phyloP scores from a whole-genome alignment of 1,140 invertebrate genomes.

The Macrotrachela quadricornifera region DNA sequence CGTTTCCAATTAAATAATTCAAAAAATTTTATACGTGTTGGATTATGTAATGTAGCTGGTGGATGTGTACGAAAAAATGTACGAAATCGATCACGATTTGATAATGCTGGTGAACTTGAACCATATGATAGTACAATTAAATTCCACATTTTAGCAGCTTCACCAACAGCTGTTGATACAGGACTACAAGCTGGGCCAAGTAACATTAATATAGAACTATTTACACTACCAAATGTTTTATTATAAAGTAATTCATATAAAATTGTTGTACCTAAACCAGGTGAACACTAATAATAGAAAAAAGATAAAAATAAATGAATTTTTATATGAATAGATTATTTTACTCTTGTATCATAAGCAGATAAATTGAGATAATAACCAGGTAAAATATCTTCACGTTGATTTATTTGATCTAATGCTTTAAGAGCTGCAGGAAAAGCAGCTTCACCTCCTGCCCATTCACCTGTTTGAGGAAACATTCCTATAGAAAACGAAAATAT shows the following conservation, averaged over 20 bases:
- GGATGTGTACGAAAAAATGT: constrained; percentile 96
- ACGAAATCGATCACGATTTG: constrained; percentile 81
- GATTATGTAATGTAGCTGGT: constrained; percentile 95
- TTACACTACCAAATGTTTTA: constrained; percentile 21
- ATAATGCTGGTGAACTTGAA: constrained; percentile 88
- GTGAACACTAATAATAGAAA: constrained; percentile 61
- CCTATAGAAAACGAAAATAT: no score
- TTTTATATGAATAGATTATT: constrained; percentile 2
- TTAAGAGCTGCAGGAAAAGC: constrained; percentile 60
- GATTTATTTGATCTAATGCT: constrained; percentile 86
- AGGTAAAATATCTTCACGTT: constrained; percentile 58
- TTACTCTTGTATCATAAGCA: constrained; percentile 90
- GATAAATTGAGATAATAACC: constrained; percentile 73
- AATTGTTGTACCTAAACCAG: constrained; percentile 80
- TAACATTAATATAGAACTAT: constrained; percentile 59
- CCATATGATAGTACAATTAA: constrained; percentile 96
- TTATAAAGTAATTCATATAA: constrained; percentile 97
- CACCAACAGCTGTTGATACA: constrained; percentile 94
- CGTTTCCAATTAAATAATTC: constrained; percentile 87
- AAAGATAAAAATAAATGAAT: background rate
- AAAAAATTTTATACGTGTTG: constrained; percentile 82
- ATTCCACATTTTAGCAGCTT: constrained; percentile 99
- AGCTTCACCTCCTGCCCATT: background rate
- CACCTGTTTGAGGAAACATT: no score
- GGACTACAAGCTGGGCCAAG: constrained; percentile 79